Evolutionary conservation across 2,113 vertebrate species (phyloP), one percentile per base, ranked within the genome.

Genomic region (Cyphomyrus discorhynchus): DNA sequence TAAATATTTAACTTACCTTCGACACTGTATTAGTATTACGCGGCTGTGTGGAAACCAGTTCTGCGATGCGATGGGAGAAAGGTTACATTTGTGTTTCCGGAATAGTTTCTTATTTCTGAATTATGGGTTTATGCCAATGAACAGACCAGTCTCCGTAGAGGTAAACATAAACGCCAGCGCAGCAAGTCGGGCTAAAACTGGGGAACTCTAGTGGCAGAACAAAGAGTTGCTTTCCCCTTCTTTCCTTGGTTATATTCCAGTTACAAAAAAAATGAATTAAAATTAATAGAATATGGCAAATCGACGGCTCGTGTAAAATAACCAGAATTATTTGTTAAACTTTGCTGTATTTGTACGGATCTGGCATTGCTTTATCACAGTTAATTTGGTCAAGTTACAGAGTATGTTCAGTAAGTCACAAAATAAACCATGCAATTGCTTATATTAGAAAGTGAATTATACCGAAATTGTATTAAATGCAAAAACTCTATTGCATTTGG

Each of bases 71-170:
- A 80, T 9, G 45, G 91, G 84, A 92, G 86, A 82, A 90, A 58
- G 91, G 89, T 96, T 88, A 95, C 95, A 96, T 95, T 86, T 92
- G 95, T 94, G 88, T 92, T 89, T 91, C 91, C 93, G 88, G 58
- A 88, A 62, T 74, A 88, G 88, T 88, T 88, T 88, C 88, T 74
- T 49, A 47, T 74, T 62, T 88, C 62, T 49, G 88, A 88, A 88
- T 88, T 88, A 62, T 88, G 82, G 85, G 85, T 86, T 86, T 86
- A 86, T 86, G 85, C 31, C n/a, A 70, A 88, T 74, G 66, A 74
- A 80, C 45, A 53, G 70, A 77, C 17, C 66, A 89, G 88, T 46
- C 88, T 89, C 70, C 88, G 62, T 49, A 88, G 87, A 80, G 88
- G 88, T 80, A 89, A 89, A 88, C 88, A 88, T 77, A 88, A 74